A percentile compares a stretch with the other conserved stretches of the same genome.
These are phyloP conservation scores for Podarcis muralis DNA, from an alignment of 2,113 vertebrate species.

Conservation along the genomic window DNA sequence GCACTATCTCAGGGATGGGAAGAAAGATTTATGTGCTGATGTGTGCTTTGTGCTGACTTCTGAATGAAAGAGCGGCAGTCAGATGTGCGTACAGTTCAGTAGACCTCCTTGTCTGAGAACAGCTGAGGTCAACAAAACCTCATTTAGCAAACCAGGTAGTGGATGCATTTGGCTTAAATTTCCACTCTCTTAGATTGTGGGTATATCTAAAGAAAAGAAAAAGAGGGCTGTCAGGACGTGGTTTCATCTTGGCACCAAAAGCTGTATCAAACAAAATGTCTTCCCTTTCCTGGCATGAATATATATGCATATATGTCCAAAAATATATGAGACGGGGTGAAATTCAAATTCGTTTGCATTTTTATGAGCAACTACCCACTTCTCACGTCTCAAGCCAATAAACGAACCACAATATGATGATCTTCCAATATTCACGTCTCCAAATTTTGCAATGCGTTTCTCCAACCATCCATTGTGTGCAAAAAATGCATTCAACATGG, in stretches of 20 bases:
- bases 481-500: too few relatives aligned
- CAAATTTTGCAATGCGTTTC: neutral
- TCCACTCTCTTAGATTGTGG: conserved; percentile 19
- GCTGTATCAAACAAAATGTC: conserved; percentile 18
- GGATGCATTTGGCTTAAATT: conserved; percentile 46
- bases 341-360: neutral
- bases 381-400: too few relatives aligned
- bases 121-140: conserved; percentile 43
- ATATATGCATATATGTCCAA: accelerated
- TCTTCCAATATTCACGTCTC: too few relatives aligned
- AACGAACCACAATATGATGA: too few relatives aligned
- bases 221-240: neutral
- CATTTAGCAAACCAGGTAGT: conserved; percentile 53
- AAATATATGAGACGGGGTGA: neutral
- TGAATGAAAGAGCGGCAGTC: conserved; percentile 53
- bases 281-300: neutral
- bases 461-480: neutral
- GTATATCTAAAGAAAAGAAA: conserved; percentile 2
- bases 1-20: neutral
- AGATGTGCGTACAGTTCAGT: conserved; percentile 33
- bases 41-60: neutral
- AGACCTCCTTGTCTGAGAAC: neutral
- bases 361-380: too few relatives aligned
- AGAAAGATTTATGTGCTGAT: neutral
- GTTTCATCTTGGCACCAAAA: neutral